These are phyloP conservation scores for Drosophila fuyamai DNA, from an alignment of 1,140 invertebrate genomes.

Conservation along the genomic window DNA sequence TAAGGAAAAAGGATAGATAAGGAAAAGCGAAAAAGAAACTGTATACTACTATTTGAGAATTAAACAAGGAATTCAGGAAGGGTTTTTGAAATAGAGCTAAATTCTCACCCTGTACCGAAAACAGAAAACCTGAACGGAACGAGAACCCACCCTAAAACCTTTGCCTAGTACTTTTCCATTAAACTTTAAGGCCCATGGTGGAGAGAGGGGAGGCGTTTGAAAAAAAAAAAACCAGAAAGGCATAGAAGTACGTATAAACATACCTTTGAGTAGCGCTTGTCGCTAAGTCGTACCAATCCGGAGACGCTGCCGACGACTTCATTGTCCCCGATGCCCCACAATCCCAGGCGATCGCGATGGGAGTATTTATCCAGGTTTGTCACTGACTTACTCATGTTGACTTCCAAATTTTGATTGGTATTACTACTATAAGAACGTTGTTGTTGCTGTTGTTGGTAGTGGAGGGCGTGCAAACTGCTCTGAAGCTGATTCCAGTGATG, in stretches of 20 bases:
- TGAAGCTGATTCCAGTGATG: slow-evolving; percentile 69
- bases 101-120: slow-evolving; percentile 1
- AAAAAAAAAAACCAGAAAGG: not conserved
- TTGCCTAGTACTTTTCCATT: slow-evolving; percentile 69
- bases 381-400: slow-evolving; percentile 35
- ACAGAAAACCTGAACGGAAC: not conserved
- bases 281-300: slow-evolving; percentile 64
- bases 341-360: slow-evolving; percentile 70
- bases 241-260: slow-evolving; percentile 28
- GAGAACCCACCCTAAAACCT: slow-evolving; percentile 50
- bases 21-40: no score
- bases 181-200: not conserved
- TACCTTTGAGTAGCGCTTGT: slow-evolving; percentile 80
- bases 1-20: no score
- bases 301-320: slow-evolving; percentile 69
- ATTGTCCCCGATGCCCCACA: slow-evolving; percentile 69
- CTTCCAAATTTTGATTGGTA: slow-evolving; percentile 13
- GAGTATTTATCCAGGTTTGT: slow-evolving; percentile 23
- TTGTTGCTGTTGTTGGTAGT: slow-evolving; percentile 35
- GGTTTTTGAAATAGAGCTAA: not conserved
- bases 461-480: slow-evolving; percentile 58
- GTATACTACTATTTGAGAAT: no score
- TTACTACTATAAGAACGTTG: slow-evolving; percentile 38
- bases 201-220: not conserved
- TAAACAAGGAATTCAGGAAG: no score